Percentiles rank a stretch among this genome's conserved stretches.
These are phyloP conservation scores for Hipposideros armiger DNA, from an alignment of 2,113 vertebrate species.

Conservation along the genomic window DNA sequence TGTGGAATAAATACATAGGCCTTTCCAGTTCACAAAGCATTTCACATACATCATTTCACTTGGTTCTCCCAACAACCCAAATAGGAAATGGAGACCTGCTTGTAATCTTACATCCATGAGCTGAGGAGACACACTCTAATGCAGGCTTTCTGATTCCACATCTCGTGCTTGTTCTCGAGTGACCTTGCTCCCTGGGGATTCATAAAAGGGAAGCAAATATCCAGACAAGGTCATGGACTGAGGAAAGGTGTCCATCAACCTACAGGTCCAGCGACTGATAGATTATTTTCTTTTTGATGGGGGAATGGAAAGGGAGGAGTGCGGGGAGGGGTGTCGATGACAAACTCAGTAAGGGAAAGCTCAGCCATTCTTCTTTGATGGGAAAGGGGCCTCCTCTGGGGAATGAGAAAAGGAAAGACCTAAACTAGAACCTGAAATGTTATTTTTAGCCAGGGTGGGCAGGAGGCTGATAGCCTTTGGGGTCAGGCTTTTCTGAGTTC, in stretches of 20 bases:
- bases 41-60: constrained; percentile 43
- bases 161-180: neutral
- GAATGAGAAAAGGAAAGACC: neutral
- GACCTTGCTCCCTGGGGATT: neutral
- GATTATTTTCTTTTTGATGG: neutral
- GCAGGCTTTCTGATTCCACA: neutral
- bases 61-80: neutral
- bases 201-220: neutral
- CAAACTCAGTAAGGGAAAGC: neutral
- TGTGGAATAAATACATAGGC: constrained; percentile 18
- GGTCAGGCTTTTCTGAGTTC: neutral
- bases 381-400: neutral
- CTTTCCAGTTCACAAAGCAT: constrained; percentile 45
- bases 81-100: constrained; percentile 16
- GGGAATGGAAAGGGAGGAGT: neutral
- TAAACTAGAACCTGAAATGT: neutral
- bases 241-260: neutral
- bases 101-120: neutral
- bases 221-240: neutral
- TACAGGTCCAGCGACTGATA: neutral
- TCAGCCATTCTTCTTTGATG: neutral
- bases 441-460: neutral
- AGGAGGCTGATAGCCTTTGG: neutral
- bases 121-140: neutral
- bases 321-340: neutral